Base-by-base conservation (phyloP, 2,113 vertebrate genomes). In the Neomonachus schauinslandi region DNA sequence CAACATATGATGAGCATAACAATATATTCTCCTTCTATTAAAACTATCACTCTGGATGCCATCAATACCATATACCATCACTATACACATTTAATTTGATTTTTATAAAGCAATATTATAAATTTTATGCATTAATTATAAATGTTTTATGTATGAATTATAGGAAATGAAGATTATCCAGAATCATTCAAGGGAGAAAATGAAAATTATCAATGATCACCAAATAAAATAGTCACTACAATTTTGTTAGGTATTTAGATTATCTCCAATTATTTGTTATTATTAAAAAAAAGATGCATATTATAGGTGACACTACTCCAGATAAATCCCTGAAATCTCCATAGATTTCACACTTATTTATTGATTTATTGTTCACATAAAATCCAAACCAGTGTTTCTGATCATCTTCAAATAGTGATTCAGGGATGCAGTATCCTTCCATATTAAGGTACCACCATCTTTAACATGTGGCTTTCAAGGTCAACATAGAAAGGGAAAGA, bases 21-120 rank as follows among this genome's bases (percentile, higher is more conserved):
- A 63, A 59, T 95, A 19, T 65, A 91, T 87, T 83, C 22, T 74
- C 36, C 49, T 46, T 71, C 36, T 79, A 15, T 8, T 91, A 63
- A 95, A 92, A 86, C 39, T 1, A 24, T 31, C 5, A 79, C 76
- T 97, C 39, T 94, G 51, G 42, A 65, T 89, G 22, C 65, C 57
- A 79, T 67, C 55, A 89, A 77, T 16, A 77, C 36, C 24, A 21
- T 49, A 81, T 4, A 77, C 7, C 28, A 91, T 81, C 42, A 63
- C 49, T 91, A 46, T 24, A 26, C 1, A 39, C 19, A 42, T 88
- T 85, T 53, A 61, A 85, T 85, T 87, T 89, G 7, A 93, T 76
- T 93, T 71, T 83, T 63, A 89, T 76, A 84, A 85, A 67, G 83
- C 36, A 67, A 51, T 92, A 77, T 94, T 77, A 53, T 76, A 76